A percentile compares a stretch with the other conserved stretches of the same genome.
phyloP scores from a whole-genome alignment of 2,113 vertebrate species.

The Mustela nigripes region DNA sequence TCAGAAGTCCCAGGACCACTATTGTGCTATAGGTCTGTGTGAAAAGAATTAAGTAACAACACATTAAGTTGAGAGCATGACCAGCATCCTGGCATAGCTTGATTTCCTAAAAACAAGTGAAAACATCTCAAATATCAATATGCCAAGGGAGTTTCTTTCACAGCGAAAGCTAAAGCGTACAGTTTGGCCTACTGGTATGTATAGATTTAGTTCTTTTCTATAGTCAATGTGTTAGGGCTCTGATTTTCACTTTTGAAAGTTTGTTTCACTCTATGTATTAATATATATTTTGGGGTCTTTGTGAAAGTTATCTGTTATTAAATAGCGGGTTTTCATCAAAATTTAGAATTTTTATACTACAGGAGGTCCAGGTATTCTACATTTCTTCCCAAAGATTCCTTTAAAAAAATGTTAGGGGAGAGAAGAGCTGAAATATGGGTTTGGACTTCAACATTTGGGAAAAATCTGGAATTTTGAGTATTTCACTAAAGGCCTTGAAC shows the following conservation, averaged over 20 bases:
- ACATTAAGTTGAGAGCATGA: background rate
- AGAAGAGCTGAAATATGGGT: background rate
- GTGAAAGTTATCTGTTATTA: background rate
- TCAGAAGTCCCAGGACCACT: background rate
- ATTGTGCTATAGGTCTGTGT: background rate
- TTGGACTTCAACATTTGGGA: background rate
- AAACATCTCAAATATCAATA: background rate
- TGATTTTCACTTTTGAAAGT: constrained; percentile 7
- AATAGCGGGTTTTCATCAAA: background rate
- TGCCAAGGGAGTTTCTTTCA: background rate
- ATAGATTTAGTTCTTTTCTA: background rate
- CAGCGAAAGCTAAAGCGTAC: background rate
- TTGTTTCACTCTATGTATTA: background rate
- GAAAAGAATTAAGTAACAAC: background rate
- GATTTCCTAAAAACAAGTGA: background rate
- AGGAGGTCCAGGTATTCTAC: background rate
- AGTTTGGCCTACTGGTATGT: background rate
- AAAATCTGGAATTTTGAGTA: constrained; percentile 22
- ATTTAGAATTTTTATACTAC: background rate
- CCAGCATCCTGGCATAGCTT: background rate
- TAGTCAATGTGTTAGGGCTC: background rate
- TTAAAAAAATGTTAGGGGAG: background rate
- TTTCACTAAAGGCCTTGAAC: constrained; percentile 14
- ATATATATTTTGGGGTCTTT: background rate
- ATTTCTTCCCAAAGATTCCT: background rate